phyloP scores from a whole-genome alignment of 1,140 invertebrate species.

The Drosophila equinoxialis region DNA sequence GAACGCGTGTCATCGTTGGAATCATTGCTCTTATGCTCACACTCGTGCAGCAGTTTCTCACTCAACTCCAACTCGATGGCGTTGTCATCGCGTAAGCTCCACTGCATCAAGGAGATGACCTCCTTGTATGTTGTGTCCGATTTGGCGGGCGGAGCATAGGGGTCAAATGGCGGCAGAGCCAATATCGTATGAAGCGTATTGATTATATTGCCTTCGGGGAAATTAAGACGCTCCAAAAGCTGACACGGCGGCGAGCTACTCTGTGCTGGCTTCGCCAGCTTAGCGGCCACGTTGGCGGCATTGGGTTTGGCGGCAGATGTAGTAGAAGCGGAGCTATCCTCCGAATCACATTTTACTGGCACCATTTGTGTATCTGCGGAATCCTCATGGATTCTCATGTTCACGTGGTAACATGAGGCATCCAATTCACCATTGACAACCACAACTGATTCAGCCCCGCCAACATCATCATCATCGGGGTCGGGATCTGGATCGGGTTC shows the following conservation, averaged over 20 bases:
- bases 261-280: slow-evolving; percentile 42
- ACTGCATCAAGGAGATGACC: slow-evolving; percentile 71
- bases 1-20: slow-evolving; percentile 67
- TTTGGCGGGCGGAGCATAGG: slow-evolving; percentile 69
- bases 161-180: slow-evolving; percentile 74
- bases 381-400: slow-evolving; percentile 69
- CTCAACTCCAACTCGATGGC: slow-evolving; percentile 71
- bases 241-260: slow-evolving; percentile 57
- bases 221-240: slow-evolving; percentile 65
- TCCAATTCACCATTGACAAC: slow-evolving; percentile 65
- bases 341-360: slow-evolving; percentile 51
- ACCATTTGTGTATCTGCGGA: slow-evolving; percentile 43
- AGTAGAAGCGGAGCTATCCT: slow-evolving; percentile 44
- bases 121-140: slow-evolving; percentile 70
- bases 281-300: slow-evolving; percentile 27
- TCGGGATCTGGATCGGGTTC: slow-evolving; percentile 35
- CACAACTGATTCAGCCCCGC: slow-evolving; percentile 15
- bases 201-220: slow-evolving; percentile 70
- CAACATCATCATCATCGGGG: slow-evolving; percentile 11
- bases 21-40: slow-evolving; percentile 53
- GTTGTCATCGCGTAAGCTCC: slow-evolving; percentile 76
- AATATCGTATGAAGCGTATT: slow-evolving; percentile 74
- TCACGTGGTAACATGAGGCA: slow-evolving; percentile 66
- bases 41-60: slow-evolving; percentile 69
- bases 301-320: slow-evolving; percentile 7